Percentiles rank a stretch among this genome's conserved stretches.
phyloP scores from a whole-genome alignment of 2,113 vertebrate species.

The Gorilla gorilla region DNA sequence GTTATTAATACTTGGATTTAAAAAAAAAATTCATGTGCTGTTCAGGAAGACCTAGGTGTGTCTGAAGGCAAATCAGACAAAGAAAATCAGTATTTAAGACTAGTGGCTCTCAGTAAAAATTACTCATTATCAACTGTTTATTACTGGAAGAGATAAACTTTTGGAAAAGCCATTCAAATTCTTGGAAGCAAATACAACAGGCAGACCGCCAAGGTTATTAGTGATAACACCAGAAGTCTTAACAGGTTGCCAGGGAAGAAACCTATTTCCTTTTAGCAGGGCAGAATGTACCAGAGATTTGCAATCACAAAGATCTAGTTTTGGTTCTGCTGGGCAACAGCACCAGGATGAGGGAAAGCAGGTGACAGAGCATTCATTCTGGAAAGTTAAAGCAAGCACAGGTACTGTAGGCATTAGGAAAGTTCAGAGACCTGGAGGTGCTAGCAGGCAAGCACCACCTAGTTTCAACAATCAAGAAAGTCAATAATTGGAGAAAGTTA shows the following conservation, averaged over 20 bases:
- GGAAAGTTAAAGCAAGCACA: background rate
- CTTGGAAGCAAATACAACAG: background rate
- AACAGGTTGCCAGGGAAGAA: background rate
- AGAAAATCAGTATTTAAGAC: slow-evolving; percentile 29
- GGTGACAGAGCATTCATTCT: background rate
- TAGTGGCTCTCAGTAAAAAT: background rate
- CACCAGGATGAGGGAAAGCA: background rate
- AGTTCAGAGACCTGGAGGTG: background rate
- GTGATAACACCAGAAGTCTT: background rate
- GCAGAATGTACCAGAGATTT: background rate
- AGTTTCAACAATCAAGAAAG: background rate
- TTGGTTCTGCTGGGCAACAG: background rate
- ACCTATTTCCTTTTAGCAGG: background rate
- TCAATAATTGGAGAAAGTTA: background rate
- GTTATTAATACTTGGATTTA: background rate
- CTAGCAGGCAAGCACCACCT: background rate
- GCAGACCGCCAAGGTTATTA: background rate
- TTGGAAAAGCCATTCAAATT: background rate
- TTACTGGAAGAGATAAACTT: background rate
- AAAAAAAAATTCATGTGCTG: background rate
- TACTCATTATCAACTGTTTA: background rate
- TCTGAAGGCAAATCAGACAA: background rate
- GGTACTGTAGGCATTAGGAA: background rate
- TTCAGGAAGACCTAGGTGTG: background rate
- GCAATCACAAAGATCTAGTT: background rate